These are phyloP conservation scores for Triplophysa rosa DNA, from an alignment of 2,113 vertebrate genomes.

Conservation along the genomic window DNA sequence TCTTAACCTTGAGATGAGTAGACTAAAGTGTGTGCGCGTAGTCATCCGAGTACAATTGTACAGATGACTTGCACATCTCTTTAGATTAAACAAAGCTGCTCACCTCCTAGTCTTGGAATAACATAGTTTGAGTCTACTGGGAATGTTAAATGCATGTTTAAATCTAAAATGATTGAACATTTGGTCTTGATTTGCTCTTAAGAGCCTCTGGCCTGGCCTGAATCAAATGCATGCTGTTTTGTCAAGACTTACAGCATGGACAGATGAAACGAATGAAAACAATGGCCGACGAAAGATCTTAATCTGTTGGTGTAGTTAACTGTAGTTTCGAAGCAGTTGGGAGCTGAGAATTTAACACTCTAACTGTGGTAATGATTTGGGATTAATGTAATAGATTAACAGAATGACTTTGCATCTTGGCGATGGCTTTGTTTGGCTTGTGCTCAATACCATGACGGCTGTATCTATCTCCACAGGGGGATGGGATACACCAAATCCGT, in stretches of 20 bases:
- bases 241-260: slow-evolving; percentile 39
- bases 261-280: not conserved
- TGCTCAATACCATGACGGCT: slow-evolving; percentile 85
- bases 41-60: not conserved
- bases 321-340: slow-evolving; percentile 10
- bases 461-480: slow-evolving; percentile 97
- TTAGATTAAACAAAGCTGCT: slow-evolving; percentile 31
- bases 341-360: slow-evolving; percentile 72
- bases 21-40: not conserved
- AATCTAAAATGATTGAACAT: slow-evolving; percentile 10
- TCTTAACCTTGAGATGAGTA: slow-evolving; percentile 21
- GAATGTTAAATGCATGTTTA: slow-evolving; percentile 44
- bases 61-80: not conserved
- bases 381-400: slow-evolving; percentile 66
- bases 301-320: not conserved
- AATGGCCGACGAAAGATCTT: not conserved
- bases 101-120: slow-evolving; percentile 9
- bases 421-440: slow-evolving; percentile 71
- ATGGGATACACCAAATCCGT: slow-evolving; percentile 98
- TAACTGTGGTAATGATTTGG: slow-evolving; percentile 69
- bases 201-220: slow-evolving; percentile 25
- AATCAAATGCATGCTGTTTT: slow-evolving; percentile 41
- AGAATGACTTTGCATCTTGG: slow-evolving; percentile 69
- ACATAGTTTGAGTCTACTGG: slow-evolving; percentile 13
- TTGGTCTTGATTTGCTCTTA: slow-evolving; percentile 17